Evolutionary conservation across 2,888 invertebrate genomes (phyloP).

Genomic region (Ypsolopha sequella): DNA sequence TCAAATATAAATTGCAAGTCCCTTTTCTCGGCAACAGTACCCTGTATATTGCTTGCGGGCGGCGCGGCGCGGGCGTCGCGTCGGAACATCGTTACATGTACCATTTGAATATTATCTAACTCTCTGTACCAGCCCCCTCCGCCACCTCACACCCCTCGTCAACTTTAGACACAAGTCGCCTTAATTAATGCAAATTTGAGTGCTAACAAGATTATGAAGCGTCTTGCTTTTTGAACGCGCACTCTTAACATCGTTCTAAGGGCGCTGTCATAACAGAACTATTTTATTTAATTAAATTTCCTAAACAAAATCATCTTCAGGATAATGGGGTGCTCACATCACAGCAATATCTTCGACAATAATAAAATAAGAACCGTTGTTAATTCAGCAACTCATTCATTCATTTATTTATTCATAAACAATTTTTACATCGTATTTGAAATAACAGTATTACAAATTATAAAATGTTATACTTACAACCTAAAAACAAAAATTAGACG

Average conservation of each 20-base stretch:
- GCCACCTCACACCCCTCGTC: slow-evolving; percentile 14
- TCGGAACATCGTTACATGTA: slow-evolving; percentile 61
- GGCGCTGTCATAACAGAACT: no score
- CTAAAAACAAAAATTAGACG: no score
- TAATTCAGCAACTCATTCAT: no score
- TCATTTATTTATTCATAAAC: no score
- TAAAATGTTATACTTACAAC: no score
- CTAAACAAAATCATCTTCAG: no score
- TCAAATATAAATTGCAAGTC: slow-evolving; percentile 8
- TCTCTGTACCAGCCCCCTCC: slow-evolving; percentile 16
- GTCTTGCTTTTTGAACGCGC: slow-evolving; percentile 56
- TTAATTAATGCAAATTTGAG: slow-evolving; percentile 72
- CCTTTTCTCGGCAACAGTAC: slow-evolving; percentile 26
- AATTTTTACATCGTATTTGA: no score
- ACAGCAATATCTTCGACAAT: no score
- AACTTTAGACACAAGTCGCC: slow-evolving; percentile 54
- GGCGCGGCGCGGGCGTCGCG: slow-evolving; percentile 44
- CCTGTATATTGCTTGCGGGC: slow-evolving; percentile 64
- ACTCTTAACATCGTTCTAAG: slow-evolving; percentile 21
- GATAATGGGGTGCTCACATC: no score
- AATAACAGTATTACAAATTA: no score
- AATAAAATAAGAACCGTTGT: no score
- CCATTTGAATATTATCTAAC: slow-evolving; percentile 70
- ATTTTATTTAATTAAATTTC: no score
- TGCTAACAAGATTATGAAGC: slow-evolving; percentile 71